These are phyloP conservation scores for Regulus satrapa DNA, from an alignment of 2,113 vertebrate species.

Conservation along the genomic window DNA sequence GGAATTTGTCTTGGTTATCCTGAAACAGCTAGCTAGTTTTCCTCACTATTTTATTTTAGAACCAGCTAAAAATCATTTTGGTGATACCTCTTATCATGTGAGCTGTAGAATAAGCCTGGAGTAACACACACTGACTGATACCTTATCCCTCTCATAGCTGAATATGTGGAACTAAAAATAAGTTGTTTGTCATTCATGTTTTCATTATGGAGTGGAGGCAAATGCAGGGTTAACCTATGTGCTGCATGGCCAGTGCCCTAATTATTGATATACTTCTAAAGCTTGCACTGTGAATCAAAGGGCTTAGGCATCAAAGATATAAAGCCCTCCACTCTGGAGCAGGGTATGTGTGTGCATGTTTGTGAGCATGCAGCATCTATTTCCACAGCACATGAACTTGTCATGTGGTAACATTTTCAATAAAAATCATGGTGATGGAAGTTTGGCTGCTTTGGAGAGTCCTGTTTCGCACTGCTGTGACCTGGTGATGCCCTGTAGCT, in stretches of 20 bases:
- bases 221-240: neutral
- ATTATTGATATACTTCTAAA: neutral
- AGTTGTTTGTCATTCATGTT: neutral
- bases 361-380: neutral
- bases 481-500: rapidly evolving
- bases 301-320: neutral
- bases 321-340: neutral
- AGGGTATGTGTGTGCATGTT: neutral
- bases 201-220: neutral
- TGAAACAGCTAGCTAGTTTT: neutral
- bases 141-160: neutral
- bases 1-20: neutral
- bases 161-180: neutral
- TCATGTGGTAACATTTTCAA: neutral
- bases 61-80: neutral
- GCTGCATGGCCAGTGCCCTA: neutral
- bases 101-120: neutral
- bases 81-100: neutral
- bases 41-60: neutral
- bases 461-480: neutral
- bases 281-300: neutral
- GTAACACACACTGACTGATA: neutral
- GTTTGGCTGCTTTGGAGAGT: neutral
- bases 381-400: neutral
- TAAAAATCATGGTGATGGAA: neutral